Evolutionary conservation across 2,888 invertebrate species (phyloP), one percentile per base, ranked within the genome.

Genomic region (Andrena minutula): DNA sequence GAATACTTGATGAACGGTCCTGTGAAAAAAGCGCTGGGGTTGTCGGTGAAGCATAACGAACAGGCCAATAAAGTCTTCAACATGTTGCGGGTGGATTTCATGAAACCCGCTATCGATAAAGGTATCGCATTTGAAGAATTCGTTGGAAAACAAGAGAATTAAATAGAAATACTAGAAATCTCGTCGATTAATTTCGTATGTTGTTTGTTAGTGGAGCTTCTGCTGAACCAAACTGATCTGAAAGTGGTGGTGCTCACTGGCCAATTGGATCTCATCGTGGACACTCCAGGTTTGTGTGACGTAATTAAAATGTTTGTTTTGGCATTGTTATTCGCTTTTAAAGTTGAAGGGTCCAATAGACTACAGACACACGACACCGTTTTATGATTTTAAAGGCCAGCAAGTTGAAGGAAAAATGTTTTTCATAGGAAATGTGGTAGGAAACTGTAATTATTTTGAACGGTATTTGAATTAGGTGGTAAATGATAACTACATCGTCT

Each of bases 191-290:
- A 51, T 6, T 5, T n/a, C 2, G 28, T n/a, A 53, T 35, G 75
- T 61, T 71, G 23, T n/a, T 61, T 85, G 79, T 10, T 64, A 92
- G 97, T 97, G 90, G 96, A 97, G 90, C 94, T 94, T 76, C 94
- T 97, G 16, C 93, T 97, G 28, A 96, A 96, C 86, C 95, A 95
- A 87, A 97, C 97, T 0, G 94, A 95, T 69, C 94, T 97, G 23
- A 95, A 96, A 69, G 95, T 97, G 0, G 95, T 95, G 47, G 96
- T 97, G 23, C 96, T 97, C 91, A 97, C 96, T 85, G 98, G 97
- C 41, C 97, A 98, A 90, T 94, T 98, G 82, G 98, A 98, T 93
- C 95, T 98, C 23, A 98, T 98, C 90, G 97, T 97, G 82, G 96
- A 97, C 89, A 97, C 97, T 20, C 96, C 97, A 85, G 98, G 98